Conservation (phyloP, 1,140 invertebrate genomes). For the Vollenhovia emeryi region DNA sequence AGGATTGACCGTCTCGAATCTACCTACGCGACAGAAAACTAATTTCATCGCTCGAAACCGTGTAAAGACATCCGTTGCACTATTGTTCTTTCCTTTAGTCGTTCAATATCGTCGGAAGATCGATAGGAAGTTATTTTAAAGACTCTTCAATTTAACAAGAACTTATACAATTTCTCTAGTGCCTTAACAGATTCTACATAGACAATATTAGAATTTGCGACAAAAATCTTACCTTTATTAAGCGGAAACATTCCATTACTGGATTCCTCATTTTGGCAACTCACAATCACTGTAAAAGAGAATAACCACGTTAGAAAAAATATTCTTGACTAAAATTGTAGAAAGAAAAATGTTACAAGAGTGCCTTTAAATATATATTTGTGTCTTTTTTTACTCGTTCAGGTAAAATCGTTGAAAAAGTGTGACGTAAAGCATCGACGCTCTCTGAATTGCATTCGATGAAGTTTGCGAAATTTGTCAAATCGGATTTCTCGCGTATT, state of each 20-base stretch:
- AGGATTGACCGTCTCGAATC: neutral
- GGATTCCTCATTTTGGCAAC: neutral
- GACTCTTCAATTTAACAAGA: neutral
- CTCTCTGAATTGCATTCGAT: neutral
- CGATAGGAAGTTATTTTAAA: neutral
- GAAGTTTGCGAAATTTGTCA: slow-evolving; percentile 13
- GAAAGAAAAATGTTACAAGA: neutral
- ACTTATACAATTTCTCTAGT: neutral
- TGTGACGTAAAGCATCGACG: neutral
- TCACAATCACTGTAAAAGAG: neutral
- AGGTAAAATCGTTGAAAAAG: neutral
- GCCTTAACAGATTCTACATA: neutral
- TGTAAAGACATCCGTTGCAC: neutral
- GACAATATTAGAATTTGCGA: neutral
- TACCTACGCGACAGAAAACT: neutral
- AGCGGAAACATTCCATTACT: neutral
- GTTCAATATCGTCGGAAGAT: neutral
- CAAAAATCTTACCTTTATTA: slow-evolving; percentile 6
- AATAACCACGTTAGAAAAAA: neutral
- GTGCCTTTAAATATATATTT: neutral
- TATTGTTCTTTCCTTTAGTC: neutral
- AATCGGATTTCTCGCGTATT: slow-evolving; percentile 17
- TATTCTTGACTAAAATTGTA: neutral
- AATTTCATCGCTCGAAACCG: neutral
- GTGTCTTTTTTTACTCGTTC: neutral